These are phyloP conservation scores for Hirtodrosophila histrioides DNA, from an alignment of 2,888 invertebrate species.

Conservation along the genomic window DNA sequence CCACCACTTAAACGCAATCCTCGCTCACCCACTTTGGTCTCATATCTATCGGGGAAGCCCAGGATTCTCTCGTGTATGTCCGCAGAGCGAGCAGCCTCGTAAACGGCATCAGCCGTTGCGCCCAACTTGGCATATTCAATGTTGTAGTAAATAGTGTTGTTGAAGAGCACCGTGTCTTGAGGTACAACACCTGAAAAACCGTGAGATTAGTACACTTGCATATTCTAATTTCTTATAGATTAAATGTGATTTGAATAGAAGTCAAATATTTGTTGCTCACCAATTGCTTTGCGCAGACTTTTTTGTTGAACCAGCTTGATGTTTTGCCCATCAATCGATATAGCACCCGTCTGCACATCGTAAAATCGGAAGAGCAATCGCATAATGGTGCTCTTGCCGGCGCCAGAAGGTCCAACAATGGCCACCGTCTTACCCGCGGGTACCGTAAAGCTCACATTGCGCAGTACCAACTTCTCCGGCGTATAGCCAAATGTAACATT, in stretches of 20 bases:
- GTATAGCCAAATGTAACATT: conserved; percentile 96
- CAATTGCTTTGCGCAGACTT: conserved; percentile 92
- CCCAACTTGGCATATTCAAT: conserved; percentile 95
- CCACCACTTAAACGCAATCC: conserved; percentile 98
- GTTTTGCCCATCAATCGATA: conserved; percentile 95
- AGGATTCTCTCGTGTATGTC: conserved; percentile 97
- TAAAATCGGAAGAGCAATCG: conserved; percentile 97
- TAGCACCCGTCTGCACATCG: conserved; percentile 94
- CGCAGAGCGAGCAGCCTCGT: conserved; percentile 94
- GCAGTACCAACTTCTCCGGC: conserved; percentile 90
- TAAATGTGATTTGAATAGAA: neutral
- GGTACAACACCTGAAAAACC: conserved; percentile 92
- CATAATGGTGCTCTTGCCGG: conserved; percentile 98
- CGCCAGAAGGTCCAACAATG: conserved; percentile 94
- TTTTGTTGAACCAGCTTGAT: conserved; percentile 93
- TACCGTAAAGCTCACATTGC: conserved; percentile 91
- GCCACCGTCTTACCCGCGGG: conserved; percentile 94
- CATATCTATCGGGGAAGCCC: conserved; percentile 95
- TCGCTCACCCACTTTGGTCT: conserved; percentile 96
- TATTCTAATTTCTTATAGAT: neutral
- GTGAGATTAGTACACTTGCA: no score
- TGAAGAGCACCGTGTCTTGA: conserved; percentile 98
- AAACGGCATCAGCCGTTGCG: conserved; percentile 92
- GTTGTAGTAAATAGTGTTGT: conserved; percentile 96
- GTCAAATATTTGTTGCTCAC: conserved; percentile 33